Conservation (phyloP, 2,888 invertebrate genomes). For the Rhamnusium bicolor region DNA sequence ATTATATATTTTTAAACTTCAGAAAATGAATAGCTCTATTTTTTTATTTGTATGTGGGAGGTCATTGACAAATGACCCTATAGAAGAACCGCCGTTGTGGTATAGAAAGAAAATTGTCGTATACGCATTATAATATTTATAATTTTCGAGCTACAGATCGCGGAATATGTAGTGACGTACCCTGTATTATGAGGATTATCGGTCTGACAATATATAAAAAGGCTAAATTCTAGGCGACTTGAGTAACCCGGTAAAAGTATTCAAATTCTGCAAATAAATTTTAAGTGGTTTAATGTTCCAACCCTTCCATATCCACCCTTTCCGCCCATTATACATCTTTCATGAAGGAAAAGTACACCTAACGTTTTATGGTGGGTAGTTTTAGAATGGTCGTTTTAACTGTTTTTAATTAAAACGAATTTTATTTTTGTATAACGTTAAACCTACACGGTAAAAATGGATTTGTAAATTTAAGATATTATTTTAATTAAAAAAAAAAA, state of each 20-base stretch:
- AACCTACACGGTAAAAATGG: too few relatives aligned
- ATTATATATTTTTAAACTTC: too few relatives aligned
- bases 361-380: conserved; percentile 4
- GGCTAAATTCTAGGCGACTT: conserved; percentile 1
- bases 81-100: too few relatives aligned
- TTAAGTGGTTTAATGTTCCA: conserved; percentile 10
- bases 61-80: too few relatives aligned
- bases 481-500: too few relatives aligned
- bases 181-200: not conserved
- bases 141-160: too few relatives aligned
- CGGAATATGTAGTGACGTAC: not conserved
- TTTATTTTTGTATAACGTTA: not conserved
- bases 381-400: not conserved
- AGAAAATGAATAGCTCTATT: too few relatives aligned
- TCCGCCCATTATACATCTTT: conserved; percentile 13
- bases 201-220: conserved; percentile 11
- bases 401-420: not conserved
- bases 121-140: too few relatives aligned
- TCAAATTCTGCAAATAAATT: conserved; percentile 26
- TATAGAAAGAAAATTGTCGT: too few relatives aligned
- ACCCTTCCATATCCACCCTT: conserved; percentile 10
- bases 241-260: conserved; percentile 18
- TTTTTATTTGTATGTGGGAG: too few relatives aligned
- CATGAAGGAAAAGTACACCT: conserved; percentile 8
- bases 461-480: too few relatives aligned